Evolutionary conservation across 2,113 vertebrate species (phyloP).

Genomic region (Halichoerus grypus): DNA sequence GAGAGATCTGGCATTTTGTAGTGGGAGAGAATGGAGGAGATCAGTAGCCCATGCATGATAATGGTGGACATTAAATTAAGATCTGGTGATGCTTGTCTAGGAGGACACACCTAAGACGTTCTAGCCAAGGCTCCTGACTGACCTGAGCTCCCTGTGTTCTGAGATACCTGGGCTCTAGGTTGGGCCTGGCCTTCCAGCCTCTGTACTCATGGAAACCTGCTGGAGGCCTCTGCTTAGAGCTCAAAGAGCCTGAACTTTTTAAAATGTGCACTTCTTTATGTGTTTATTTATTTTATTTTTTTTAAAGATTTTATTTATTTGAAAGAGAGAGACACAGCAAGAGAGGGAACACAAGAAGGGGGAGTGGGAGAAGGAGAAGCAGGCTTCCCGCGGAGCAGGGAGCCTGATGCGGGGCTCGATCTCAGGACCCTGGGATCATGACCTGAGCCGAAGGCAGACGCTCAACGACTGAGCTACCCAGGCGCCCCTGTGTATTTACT

Average conservation of each 20-base stretch:
- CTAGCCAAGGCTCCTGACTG: neutral
- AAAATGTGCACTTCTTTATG: neutral
- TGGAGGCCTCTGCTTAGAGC: neutral
- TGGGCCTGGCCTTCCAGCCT: neutral
- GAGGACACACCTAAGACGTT: neutral
- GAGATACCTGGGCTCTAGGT: neutral
- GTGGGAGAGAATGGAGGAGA: neutral
- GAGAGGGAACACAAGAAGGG: no score
- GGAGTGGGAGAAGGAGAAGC: no score
- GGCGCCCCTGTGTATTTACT: neutral
- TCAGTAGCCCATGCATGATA: neutral
- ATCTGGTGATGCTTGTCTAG: neutral
- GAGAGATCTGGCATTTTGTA: neutral
- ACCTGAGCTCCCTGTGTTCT: neutral
- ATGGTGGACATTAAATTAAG: neutral
- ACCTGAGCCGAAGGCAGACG: no score
- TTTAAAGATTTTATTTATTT: no score
- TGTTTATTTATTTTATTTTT: neutral
- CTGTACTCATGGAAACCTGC: neutral
- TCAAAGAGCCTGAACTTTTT: neutral
- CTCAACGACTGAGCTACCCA: no score
- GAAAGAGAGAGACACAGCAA: no score
- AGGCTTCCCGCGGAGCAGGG: no score
- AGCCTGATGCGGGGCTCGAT: no score
- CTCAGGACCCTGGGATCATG: no score